phyloP scores from a whole-genome alignment of 2,113 vertebrate species.

The Rhadina sibilatrix region DNA sequence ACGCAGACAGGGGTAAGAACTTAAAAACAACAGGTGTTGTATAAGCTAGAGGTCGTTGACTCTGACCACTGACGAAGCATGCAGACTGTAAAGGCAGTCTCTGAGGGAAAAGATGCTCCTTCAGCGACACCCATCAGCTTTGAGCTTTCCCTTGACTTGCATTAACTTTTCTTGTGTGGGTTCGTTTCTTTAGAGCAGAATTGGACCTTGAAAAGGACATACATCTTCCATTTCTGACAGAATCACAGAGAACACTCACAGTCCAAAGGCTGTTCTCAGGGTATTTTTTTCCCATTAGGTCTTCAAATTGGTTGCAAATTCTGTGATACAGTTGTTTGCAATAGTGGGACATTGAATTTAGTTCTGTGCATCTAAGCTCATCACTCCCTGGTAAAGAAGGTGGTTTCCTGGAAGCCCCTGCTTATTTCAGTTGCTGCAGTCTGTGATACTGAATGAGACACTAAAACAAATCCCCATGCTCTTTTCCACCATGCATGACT shows the following conservation, averaged over 20 bases:
- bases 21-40: background rate
- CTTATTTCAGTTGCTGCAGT: background rate
- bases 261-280: background rate
- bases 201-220: background rate
- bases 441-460: background rate
- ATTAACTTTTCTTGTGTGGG: background rate
- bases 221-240: background rate
- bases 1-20: background rate
- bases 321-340: background rate
- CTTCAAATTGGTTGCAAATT: background rate
- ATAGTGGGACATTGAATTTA: background rate
- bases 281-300: background rate
- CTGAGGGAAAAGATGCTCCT: background rate
- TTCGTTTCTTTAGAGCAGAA: background rate
- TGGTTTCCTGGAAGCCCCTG: background rate
- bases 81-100: background rate
- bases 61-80: background rate
- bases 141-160: background rate
- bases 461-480: background rate
- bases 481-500: background rate
- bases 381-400: background rate
- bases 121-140: background rate
- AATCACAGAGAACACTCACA: background rate
- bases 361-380: background rate
- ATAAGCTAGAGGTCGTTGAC: background rate